Evolutionary conservation across 1,140 invertebrate species (phyloP), one percentile per base, ranked within the genome.

Genomic region (Trichonephila clavata): DNA sequence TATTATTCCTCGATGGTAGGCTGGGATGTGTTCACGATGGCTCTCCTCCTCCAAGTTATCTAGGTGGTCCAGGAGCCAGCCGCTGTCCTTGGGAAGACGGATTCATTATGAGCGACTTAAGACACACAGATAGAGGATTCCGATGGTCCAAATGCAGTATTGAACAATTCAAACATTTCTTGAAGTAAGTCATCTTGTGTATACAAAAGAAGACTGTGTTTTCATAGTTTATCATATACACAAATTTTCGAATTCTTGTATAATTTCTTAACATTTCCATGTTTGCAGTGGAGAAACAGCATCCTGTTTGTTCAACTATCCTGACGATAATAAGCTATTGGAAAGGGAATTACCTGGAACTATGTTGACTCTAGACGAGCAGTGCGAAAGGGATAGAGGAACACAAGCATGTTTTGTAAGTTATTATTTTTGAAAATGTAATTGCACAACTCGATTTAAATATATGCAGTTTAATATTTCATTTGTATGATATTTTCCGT

Each of bases 81-180:
- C 98, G 98, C 95, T 99, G 98, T 95, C 97, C 98, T 95, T 99
- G 98, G 98, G 98, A 99, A 95, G 98, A 99, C 95, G 98, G 98
- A 77, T 99, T 98, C 96, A 99, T 99, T 95, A 99, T 99, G 98
- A 98, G 98, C 87, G 98, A 99, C 96, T 97, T 99, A 80, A 96
- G 98, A 94, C 98, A 99, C 95, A 99, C 98, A 1, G 98, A 99
- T 96, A 97, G 98, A 95, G 98, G 98, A 14, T 99, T 99, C 96
- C 97, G 98, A 95, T 99, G 98, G 98, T 99, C 98, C 8, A 97
- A 98, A 59, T 99, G 98, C 96, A 98, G 98, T 94, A 97, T 99
- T 20, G 97, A 98, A 88, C 98, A 98, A 95, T 99, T 99, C 96
- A 98, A 99, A 96, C 98, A 99, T 96, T 99, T 99, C 95, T 96